Conservation (phyloP, 23 tunicate genomes). For the Ciona savignyi region DNA sequence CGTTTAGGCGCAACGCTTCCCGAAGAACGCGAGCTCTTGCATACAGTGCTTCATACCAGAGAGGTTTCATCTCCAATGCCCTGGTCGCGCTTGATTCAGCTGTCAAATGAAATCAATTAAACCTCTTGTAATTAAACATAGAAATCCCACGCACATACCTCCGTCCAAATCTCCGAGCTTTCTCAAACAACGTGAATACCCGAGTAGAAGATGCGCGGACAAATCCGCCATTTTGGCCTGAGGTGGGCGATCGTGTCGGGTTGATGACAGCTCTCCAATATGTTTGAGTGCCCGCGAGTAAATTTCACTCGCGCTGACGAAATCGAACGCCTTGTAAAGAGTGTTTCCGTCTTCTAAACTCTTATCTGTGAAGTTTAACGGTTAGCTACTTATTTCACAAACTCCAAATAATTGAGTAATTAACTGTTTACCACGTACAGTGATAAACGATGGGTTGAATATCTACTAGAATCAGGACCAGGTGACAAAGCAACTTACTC, state of each 20-base stretch:
- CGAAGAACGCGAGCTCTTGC: slow-evolving; percentile 83
- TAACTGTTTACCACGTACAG: too few species aligned
- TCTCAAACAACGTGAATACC: slow-evolving; percentile 68
- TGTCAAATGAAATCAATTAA: slow-evolving; percentile 14
- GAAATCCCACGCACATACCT: slow-evolving; percentile 25
- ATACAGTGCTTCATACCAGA: slow-evolving; percentile 95
- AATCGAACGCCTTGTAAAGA: slow-evolving; percentile 45
- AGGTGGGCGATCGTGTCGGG: slow-evolving; percentile 29
- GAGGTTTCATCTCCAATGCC: slow-evolving; percentile 83
- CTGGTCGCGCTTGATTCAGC: slow-evolving; percentile 67
- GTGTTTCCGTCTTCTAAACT: slow-evolving; percentile 45
- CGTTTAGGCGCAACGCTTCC: slow-evolving; percentile 34
- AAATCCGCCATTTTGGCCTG: slow-evolving; percentile 42
- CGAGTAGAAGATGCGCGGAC: slow-evolving; percentile 65
- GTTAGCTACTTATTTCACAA: too few species aligned
- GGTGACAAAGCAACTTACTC: slow-evolving; percentile 51
- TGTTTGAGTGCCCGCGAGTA: slow-evolving; percentile 61
- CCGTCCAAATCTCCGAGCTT: slow-evolving; percentile 54
- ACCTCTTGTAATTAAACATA: neutral
- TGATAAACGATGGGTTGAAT: too few species aligned
- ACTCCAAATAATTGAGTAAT: too few species aligned
- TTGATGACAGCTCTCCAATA: slow-evolving; percentile 34
- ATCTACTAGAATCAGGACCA: too few species aligned
- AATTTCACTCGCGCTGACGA: slow-evolving; percentile 30
- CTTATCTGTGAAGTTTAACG: slow-evolving; percentile 47